phyloP scores from a whole-genome alignment of 2,888 invertebrate genomes.

The Pegoplata infirma region DNA sequence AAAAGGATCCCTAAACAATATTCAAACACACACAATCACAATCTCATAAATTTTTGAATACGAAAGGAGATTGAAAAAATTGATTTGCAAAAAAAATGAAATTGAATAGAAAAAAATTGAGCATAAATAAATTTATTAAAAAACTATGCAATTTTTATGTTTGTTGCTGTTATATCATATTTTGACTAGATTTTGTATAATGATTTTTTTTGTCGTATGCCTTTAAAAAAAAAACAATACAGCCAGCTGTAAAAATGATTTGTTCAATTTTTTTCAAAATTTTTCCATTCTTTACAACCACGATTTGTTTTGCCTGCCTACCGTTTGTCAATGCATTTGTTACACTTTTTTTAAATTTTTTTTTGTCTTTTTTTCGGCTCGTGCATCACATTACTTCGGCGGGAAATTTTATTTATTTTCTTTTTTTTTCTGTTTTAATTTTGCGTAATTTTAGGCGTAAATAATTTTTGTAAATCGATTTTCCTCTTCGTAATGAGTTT shows the following conservation, averaged over 20 bases:
- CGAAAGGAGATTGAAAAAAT: slow-evolving; percentile 41
- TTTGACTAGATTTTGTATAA: not conserved
- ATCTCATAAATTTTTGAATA: slow-evolving; percentile 44
- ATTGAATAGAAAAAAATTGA: slow-evolving; percentile 2
- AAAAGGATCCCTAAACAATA: slow-evolving; percentile 7
- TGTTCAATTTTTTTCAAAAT: slow-evolving; percentile 15
- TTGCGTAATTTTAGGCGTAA: slow-evolving; percentile 49
- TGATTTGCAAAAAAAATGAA: slow-evolving; percentile 22
- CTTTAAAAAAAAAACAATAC: slow-evolving; percentile 6
- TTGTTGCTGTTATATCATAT: not conserved
- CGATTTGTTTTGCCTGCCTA: slow-evolving; percentile 59
- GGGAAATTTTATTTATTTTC: slow-evolving; percentile 45
- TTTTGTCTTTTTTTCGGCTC: slow-evolving; percentile 11
- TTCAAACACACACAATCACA: not conserved
- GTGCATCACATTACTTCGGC: slow-evolving; percentile 23
- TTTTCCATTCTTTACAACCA: slow-evolving; percentile 34
- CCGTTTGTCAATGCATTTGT: slow-evolving; percentile 54
- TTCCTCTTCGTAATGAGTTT: slow-evolving; percentile 28
- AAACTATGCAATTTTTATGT: slow-evolving; percentile 17
- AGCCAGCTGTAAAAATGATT: slow-evolving; percentile 41
- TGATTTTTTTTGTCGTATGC: slow-evolving; percentile 13
- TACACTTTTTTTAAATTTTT: slow-evolving; percentile 40
- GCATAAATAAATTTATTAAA: slow-evolving; percentile 37
- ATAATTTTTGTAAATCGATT: slow-evolving; percentile 44
- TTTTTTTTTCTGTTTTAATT: slow-evolving; percentile 36